A percentile compares a stretch with the other conserved stretches of the same genome.
Evolutionary conservation across 2,888 invertebrate genomes (phyloP).

Genomic region (Melanargia galathea): DNA sequence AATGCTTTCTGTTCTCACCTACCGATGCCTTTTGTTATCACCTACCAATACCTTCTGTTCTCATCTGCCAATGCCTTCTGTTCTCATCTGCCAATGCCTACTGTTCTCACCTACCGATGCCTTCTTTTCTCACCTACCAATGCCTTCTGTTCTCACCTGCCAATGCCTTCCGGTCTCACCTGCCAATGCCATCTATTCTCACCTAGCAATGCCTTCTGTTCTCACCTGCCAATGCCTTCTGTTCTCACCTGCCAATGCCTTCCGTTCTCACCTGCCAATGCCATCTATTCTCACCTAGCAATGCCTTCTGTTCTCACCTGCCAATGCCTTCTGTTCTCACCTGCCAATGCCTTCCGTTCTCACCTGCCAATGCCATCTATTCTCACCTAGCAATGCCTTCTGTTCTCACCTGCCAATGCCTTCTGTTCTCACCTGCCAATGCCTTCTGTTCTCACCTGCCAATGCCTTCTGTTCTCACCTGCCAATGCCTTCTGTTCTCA

Average conservation of each 20-base stretch:
- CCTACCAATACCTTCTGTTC: too few relatives aligned
- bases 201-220: too few relatives aligned
- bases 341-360: constrained; percentile 90
- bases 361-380: constrained; percentile 95
- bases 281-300: too few relatives aligned
- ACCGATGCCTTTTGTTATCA: too few relatives aligned
- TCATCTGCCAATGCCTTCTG: constrained; percentile 91
- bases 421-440: constrained; percentile 88
- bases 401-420: constrained; percentile 89
- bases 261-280: constrained; percentile 89
- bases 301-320: constrained; percentile 81
- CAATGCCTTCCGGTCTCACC: constrained; percentile 86
- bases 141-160: constrained; percentile 84
- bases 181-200: too few relatives aligned
- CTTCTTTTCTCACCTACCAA: too few relatives aligned
- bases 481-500: constrained; percentile 89
- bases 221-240: constrained; percentile 91
- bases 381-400: too few relatives aligned
- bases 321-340: constrained; percentile 88
- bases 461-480: constrained; percentile 85
- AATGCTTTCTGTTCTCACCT: constrained; percentile 85
- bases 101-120: constrained; percentile 89
- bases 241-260: constrained; percentile 90
- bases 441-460: constrained; percentile 87
- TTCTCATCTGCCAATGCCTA: constrained; percentile 90